These are phyloP conservation scores for Hiodon alosoides DNA, from an alignment of 2,113 vertebrate species.

Conservation along the genomic window DNA sequence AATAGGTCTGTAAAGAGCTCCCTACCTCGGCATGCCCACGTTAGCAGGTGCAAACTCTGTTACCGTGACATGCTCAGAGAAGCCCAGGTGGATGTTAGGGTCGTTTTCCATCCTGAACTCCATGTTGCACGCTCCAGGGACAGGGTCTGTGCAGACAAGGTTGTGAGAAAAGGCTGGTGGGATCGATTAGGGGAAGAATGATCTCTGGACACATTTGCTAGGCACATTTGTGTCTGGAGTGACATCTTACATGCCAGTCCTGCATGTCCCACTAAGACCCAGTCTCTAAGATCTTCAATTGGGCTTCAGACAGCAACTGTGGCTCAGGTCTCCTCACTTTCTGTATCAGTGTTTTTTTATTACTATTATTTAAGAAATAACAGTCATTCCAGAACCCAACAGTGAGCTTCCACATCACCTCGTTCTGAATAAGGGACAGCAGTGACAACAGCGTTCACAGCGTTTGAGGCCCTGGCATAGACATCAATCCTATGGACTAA, in stretches of 20 bases:
- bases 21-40: constrained; percentile 17
- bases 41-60: constrained; percentile 28
- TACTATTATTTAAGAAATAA: background rate
- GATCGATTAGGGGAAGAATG: too few relatives aligned
- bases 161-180: too few relatives aligned
- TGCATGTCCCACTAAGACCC: too few relatives aligned
- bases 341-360: too few relatives aligned
- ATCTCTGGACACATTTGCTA: too few relatives aligned
- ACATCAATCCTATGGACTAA: background rate
- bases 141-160: constrained; percentile 16
- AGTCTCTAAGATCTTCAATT: too few relatives aligned
- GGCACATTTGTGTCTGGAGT: too few relatives aligned
- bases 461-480: constrained; percentile 3
- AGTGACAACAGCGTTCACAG: constrained; percentile 3
- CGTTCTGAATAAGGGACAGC: constrained; percentile 5
- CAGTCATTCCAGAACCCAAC: too few relatives aligned
- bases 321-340: too few relatives aligned
- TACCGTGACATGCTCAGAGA: constrained; percentile 21
- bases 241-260: too few relatives aligned
- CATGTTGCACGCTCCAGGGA: constrained; percentile 27
- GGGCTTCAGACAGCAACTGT: too few relatives aligned
- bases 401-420: constrained; percentile 7
- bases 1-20: background rate
- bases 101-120: constrained; percentile 30
- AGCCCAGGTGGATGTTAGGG: constrained; percentile 26